Evolutionary conservation across 1,140 invertebrate species (phyloP).

Genomic region (Brachionus rubens): DNA sequence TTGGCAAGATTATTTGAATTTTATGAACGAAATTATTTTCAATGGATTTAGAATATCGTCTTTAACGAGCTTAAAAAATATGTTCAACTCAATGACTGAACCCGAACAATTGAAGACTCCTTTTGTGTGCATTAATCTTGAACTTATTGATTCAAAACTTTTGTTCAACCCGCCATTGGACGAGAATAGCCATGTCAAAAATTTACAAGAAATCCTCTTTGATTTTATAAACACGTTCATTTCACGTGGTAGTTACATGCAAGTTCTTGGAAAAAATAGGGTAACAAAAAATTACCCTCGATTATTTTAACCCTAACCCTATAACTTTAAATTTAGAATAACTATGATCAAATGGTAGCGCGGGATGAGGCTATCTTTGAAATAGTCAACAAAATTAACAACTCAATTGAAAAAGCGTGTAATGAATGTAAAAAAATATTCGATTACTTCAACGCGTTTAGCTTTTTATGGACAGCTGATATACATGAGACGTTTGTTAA

Average conservation of each 20-base stretch:
- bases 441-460: slow-evolving; percentile 54
- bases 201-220: slow-evolving; percentile 42
- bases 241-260: slow-evolving; percentile 26
- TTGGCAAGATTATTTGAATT: slow-evolving; percentile 80
- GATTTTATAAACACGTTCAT: slow-evolving; percentile 45
- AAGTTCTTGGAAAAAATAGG: slow-evolving; percentile 41
- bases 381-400: slow-evolving; percentile 53
- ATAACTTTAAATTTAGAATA: slow-evolving; percentile 55
- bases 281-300: too few species aligned
- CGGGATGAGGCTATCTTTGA: slow-evolving; percentile 56
- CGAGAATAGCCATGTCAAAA: slow-evolving; percentile 42
- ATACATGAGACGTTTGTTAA: slow-evolving; percentile 58
- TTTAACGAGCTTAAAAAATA: slow-evolving; percentile 55
- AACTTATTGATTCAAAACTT: not conserved
- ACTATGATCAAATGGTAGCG: slow-evolving; percentile 56
- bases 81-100: slow-evolving; percentile 54
- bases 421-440: slow-evolving; percentile 57
- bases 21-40: slow-evolving; percentile 76
- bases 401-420: slow-evolving; percentile 55
- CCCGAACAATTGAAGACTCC: slow-evolving; percentile 11
- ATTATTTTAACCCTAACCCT: too few species aligned
- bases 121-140: slow-evolving; percentile 38
- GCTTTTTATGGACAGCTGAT: slow-evolving; percentile 58
- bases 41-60: slow-evolving; percentile 67
- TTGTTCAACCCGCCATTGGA: slow-evolving; percentile 31